Evolutionary conservation across 2,888 invertebrate genomes (phyloP).

Genomic region (Theretra japonica): DNA sequence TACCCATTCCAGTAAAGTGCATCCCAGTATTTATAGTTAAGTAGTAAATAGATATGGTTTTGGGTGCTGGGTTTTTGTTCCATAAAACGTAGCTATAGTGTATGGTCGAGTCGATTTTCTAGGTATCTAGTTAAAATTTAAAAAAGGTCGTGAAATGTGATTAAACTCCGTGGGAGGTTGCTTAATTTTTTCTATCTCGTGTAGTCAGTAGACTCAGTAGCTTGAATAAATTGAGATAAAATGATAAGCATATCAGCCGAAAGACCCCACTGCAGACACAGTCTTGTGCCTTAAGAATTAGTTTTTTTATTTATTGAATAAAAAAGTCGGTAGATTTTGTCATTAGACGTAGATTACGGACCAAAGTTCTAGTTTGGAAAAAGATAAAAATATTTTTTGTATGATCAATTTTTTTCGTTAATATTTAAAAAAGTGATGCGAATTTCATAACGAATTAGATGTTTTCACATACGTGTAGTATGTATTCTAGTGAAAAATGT

Average conservation of each 20-base stretch:
- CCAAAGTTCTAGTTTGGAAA: constrained; percentile 72
- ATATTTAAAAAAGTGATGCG: constrained; percentile 51
- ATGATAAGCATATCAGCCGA: constrained; percentile 70
- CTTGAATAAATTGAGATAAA: constrained; percentile 52
- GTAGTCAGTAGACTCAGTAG: constrained; percentile 65
- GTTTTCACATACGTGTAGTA: constrained; percentile 53
- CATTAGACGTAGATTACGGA: constrained; percentile 71
- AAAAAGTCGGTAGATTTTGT: constrained; percentile 50
- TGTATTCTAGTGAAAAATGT: constrained; percentile 61
- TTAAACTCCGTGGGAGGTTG: constrained; percentile 44
- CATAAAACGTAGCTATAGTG: constrained; percentile 53
- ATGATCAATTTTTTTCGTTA: constrained; percentile 69
- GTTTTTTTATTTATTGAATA: constrained; percentile 54
- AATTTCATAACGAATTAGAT: constrained; percentile 53
- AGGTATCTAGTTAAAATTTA: constrained; percentile 27
- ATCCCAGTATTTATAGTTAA: constrained; percentile 76
- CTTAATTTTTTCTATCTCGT: constrained; percentile 64
- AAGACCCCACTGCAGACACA: constrained; percentile 70
- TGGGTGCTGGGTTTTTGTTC: constrained; percentile 73
- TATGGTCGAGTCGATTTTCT: constrained; percentile 54
- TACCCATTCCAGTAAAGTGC: constrained; percentile 75
- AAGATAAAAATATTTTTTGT: constrained; percentile 77
- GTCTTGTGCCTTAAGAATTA: constrained; percentile 77
- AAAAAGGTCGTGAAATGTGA: constrained; percentile 47
- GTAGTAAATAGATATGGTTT: constrained; percentile 71